phyloP scores from a whole-genome alignment of 2,797 vertebrate genomes.

The Peromyscus attwateri region DNA sequence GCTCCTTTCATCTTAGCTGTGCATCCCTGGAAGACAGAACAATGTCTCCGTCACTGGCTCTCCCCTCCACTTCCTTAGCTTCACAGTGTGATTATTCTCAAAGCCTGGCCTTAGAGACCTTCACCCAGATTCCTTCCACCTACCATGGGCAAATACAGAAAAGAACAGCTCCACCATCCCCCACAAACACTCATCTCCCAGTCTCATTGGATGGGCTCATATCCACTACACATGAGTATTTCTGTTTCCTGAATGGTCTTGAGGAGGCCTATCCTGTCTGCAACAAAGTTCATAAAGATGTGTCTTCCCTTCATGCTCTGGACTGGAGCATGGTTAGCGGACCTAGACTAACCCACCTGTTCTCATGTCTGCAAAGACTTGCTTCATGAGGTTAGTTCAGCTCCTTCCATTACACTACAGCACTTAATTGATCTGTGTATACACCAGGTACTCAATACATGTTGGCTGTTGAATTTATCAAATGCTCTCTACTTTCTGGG shows the following conservation, averaged over 20 bases:
- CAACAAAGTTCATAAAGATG: background rate
- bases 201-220: background rate
- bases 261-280: background rate
- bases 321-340: background rate
- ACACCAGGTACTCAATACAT: background rate
- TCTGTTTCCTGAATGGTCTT: slow-evolving; percentile 10
- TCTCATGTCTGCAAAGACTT: background rate
- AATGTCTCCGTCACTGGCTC: background rate
- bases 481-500: background rate
- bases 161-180: background rate
- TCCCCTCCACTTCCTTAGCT: background rate
- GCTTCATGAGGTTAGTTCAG: background rate
- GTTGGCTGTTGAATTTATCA: slow-evolving; percentile 46
- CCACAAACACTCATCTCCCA: background rate
- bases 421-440: background rate
- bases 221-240: background rate
- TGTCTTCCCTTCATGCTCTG: background rate
- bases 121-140: background rate
- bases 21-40: background rate
- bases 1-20: background rate
- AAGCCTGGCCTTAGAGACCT: background rate
- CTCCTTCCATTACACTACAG: background rate
- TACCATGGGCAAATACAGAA: background rate
- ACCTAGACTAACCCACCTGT: too few species aligned
- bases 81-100: background rate